These are phyloP conservation scores for Cephus pulcher DNA, from an alignment of 2,888 invertebrate genomes.

Conservation along the genomic window DNA sequence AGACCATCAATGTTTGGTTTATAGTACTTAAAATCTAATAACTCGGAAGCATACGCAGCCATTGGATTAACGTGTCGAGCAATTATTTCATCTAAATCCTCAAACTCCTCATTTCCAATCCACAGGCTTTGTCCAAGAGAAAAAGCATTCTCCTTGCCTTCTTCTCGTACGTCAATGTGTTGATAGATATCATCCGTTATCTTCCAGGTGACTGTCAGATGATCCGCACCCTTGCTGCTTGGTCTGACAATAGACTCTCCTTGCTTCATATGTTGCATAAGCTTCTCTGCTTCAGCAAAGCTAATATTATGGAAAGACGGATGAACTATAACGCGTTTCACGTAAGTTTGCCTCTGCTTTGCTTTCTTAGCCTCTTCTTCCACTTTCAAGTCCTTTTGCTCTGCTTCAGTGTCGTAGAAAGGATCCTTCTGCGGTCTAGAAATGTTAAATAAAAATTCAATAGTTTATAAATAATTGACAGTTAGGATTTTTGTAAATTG, in stretches of 20 bases:
- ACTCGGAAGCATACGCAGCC: slow-evolving; percentile 92
- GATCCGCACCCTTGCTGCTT: slow-evolving; percentile 96
- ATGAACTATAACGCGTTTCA: slow-evolving; percentile 97
- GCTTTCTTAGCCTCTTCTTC: slow-evolving; percentile 86
- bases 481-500: slow-evolving; percentile 7
- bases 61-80: slow-evolving; percentile 96
- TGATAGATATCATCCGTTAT: slow-evolving; percentile 94
- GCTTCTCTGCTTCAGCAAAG: slow-evolving; percentile 89
- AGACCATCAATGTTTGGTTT: slow-evolving; percentile 81
- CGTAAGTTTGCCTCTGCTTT: slow-evolving; percentile 86
- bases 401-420: slow-evolving; percentile 89
- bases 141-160: slow-evolving; percentile 96
- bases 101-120: slow-evolving; percentile 94
- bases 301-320: slow-evolving; percentile 97
- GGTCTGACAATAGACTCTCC: slow-evolving; percentile 97
- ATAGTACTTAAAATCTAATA: slow-evolving; percentile 92
- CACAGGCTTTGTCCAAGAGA: slow-evolving; percentile 88
- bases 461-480: background rate
- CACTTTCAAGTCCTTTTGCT: slow-evolving; percentile 81
- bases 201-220: slow-evolving; percentile 99
- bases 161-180: slow-evolving; percentile 95
- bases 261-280: slow-evolving; percentile 93
- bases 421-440: slow-evolving; percentile 85
- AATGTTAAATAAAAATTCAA: slow-evolving; percentile 24
- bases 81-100: slow-evolving; percentile 99